Percentiles rank a stretch among this genome's conserved stretches.
These are phyloP conservation scores for Lota lota DNA, from an alignment of 2,113 vertebrate species.

Conservation along the genomic window DNA sequence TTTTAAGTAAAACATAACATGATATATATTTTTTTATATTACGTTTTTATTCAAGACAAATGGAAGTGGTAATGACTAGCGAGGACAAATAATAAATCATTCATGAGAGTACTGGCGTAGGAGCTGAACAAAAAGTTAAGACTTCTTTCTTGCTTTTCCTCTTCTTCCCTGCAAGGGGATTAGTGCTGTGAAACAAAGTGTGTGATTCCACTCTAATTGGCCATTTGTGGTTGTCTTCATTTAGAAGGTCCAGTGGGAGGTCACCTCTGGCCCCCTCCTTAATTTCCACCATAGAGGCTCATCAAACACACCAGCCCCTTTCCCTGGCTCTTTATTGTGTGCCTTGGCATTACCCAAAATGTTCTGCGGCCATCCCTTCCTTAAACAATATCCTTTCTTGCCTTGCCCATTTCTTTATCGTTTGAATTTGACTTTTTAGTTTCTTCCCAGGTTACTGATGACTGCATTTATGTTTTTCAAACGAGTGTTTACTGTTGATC, in stretches of 20 bases:
- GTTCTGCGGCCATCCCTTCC: too few species aligned
- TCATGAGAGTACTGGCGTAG: neutral
- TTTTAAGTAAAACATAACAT: neutral
- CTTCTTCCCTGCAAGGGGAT: neutral
- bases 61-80: neutral
- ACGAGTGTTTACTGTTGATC: too few species aligned
- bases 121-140: neutral
- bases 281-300: too few species aligned
- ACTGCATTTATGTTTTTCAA: too few species aligned
- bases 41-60: conserved; percentile 16
- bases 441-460: too few species aligned
- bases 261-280: neutral
- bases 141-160: neutral
- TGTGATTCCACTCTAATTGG: conserved; percentile 14
- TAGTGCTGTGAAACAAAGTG: conserved; percentile 7
- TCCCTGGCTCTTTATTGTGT: too few species aligned
- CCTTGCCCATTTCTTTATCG: too few species aligned
- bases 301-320: too few species aligned
- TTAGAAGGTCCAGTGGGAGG: neutral
- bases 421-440: too few species aligned
- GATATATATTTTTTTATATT: conserved; percentile 16
- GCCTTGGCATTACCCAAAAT: too few species aligned
- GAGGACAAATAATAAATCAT: neutral
- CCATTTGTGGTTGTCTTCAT: neutral
- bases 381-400: too few species aligned